phyloP scores from a whole-genome alignment of 2,888 invertebrate genomes.

The Hedychridium roseum region DNA sequence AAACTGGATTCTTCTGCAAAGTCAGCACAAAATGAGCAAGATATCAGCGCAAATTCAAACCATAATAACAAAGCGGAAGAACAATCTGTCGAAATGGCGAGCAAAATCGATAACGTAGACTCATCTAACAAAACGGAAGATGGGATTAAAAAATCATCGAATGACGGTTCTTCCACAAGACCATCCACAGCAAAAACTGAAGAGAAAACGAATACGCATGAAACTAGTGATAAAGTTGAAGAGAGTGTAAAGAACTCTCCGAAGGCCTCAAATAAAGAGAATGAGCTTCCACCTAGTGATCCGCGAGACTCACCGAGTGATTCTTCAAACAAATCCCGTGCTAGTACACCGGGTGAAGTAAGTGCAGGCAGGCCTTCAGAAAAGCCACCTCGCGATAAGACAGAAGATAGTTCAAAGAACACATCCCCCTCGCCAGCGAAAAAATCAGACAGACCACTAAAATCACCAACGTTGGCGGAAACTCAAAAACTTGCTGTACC shows the following conservation, averaged over 20 bases:
- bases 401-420: no score
- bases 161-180: neutral
- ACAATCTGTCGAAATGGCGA: neutral
- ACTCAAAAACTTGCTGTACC: constrained; percentile 21
- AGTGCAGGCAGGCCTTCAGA: constrained; percentile 4
- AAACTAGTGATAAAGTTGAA: no score
- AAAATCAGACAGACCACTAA: no score
- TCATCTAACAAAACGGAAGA: neutral
- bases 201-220: neutral
- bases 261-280: neutral
- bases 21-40: no score
- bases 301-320: constrained; percentile 11
- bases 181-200: neutral
- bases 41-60: no score
- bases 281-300: neutral
- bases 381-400: neutral
- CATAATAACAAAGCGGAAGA: neutral
- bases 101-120: no score
- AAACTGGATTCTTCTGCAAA: no score
- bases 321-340: constrained; percentile 11
- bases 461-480: neutral
- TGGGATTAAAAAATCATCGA: neutral
- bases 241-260: constrained; percentile 1
- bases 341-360: constrained; percentile 1
- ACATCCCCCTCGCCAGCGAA: neutral